These are phyloP conservation scores for Cassiopea andromeda DNA, from an alignment of 30 jellyfish, hydroid and myxozoan species.

Conservation along the genomic window DNA sequence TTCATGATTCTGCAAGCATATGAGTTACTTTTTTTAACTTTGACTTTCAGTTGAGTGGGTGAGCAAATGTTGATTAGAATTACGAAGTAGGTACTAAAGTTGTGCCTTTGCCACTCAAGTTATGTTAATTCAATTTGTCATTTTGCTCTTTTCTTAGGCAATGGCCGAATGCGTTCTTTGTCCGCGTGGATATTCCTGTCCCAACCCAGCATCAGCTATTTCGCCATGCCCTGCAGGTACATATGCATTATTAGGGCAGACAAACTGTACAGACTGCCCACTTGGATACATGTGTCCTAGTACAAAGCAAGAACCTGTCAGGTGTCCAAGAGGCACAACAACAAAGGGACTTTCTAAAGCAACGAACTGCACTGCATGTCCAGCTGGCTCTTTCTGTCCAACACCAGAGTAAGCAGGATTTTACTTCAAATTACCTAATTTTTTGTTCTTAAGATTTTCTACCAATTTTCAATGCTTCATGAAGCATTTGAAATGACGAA, in stretches of 20 bases:
- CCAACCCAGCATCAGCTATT: slow-evolving; percentile 53
- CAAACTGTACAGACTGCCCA: slow-evolving; percentile 77
- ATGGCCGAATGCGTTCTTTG: slow-evolving; percentile 70
- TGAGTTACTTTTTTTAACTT: no score
- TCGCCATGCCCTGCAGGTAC: slow-evolving; percentile 67
- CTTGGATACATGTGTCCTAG: slow-evolving; percentile 86
- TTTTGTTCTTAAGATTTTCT: neutral
- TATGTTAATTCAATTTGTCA: neutral
- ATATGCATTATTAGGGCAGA: slow-evolving; percentile 58
- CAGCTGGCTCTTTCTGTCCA: slow-evolving; percentile 88
- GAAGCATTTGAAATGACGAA: neutral
- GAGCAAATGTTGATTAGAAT: no score
- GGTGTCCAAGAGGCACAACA: slow-evolving; percentile 92
- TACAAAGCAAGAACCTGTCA: slow-evolving; percentile 56
- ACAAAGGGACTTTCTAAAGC: slow-evolving; percentile 79
- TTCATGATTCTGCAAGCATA: no score
- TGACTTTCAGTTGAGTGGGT: no score
- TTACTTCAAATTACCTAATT: no score
- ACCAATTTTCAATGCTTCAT: neutral
- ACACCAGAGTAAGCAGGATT: slow-evolving; percentile 84
- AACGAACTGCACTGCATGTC: slow-evolving; percentile 77
- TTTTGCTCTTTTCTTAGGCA: slow-evolving; percentile 39
- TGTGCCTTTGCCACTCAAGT: neutral
- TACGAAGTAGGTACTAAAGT: no score
- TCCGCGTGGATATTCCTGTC: slow-evolving; percentile 82